These are phyloP conservation scores for Alviniconcha strummeri DNA, from an alignment of 2,888 invertebrate genomes.

Conservation along the genomic window DNA sequence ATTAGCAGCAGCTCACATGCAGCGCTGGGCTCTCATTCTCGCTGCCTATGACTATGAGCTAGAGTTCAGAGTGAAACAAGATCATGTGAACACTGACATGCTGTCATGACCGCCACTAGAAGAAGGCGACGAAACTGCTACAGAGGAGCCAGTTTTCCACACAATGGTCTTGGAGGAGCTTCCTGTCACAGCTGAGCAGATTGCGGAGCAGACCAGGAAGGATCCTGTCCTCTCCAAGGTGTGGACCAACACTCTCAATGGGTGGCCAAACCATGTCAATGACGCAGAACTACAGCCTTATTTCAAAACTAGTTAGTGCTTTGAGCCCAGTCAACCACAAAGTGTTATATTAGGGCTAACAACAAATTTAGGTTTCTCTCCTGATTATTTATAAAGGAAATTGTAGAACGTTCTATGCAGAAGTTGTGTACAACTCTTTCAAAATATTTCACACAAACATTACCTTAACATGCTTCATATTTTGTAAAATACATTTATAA, in stretches of 20 bases:
- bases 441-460: too few relatives aligned
- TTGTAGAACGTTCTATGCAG: too few relatives aligned
- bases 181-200: slow-evolving; percentile 20
- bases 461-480: too few relatives aligned
- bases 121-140: not conserved
- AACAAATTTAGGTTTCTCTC: too few relatives aligned
- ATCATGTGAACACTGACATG: slow-evolving; percentile 65
- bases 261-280: slow-evolving; percentile 14
- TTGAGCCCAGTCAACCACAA: too few relatives aligned
- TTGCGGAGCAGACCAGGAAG: slow-evolving; percentile 17
- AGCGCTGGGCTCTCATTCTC: slow-evolving; percentile 58
- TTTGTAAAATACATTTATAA: too few relatives aligned
- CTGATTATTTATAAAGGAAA: too few relatives aligned
- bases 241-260: slow-evolving; percentile 6
- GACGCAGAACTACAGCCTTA: slow-evolving; percentile 25
- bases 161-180: slow-evolving; percentile 1
- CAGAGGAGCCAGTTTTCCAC: slow-evolving; percentile 18
- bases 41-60: slow-evolving; percentile 67
- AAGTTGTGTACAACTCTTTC: slow-evolving; percentile 17
- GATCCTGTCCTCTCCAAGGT: slow-evolving; percentile 30
- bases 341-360: too few relatives aligned
- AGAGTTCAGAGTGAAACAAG: slow-evolving; percentile 55
- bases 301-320: too few relatives aligned
- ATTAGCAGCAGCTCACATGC: slow-evolving; percentile 58
- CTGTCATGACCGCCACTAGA: slow-evolving; percentile 55